Percentiles rank a stretch among this genome's conserved stretches.
phyloP scores from a whole-genome alignment of 2,888 invertebrate species.

The Boloria selene region DNA sequence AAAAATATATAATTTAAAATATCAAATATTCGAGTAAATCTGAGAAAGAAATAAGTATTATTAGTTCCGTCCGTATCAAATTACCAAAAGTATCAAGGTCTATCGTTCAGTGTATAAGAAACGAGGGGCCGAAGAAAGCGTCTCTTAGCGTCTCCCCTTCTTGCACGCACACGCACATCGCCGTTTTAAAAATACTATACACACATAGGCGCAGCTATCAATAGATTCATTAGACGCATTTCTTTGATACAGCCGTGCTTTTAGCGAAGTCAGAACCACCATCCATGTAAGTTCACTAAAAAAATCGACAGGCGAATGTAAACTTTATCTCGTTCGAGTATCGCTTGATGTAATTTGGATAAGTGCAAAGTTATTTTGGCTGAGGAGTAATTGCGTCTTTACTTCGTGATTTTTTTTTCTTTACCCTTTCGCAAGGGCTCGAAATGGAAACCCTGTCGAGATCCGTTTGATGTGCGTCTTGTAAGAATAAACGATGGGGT shows the following conservation, averaged over 20 bases:
- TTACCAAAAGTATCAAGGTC: conserved; percentile 52
- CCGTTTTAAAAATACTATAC: conserved; percentile 70
- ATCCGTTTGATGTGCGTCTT: conserved; percentile 60
- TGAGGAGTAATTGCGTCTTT: conserved; percentile 77
- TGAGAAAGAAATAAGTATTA: too few species aligned
- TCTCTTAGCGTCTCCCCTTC: conserved; percentile 76
- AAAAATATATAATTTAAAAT: too few species aligned
- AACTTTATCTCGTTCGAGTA: conserved; percentile 44
- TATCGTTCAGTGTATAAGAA: conserved; percentile 64
- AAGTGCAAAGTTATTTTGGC: conserved; percentile 48
- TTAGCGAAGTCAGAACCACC: conserved; percentile 62
- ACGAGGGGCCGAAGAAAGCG: conserved; percentile 78
- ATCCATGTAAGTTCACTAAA: conserved; percentile 40
- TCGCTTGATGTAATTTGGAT: conserved; percentile 26
- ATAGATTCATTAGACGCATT: conserved; percentile 81
- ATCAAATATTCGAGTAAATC: too few species aligned
- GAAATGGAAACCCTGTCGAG: conserved; percentile 51
- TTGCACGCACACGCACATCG: conserved; percentile 68
- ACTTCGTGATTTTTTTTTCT: conserved; percentile 65
- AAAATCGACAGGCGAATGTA: conserved; percentile 44
- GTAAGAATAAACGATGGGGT: conserved; percentile 48
- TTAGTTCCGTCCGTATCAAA: not conserved
- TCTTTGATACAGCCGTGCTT: conserved; percentile 78
- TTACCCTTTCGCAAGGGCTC: conserved; percentile 60
- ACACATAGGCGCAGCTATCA: conserved; percentile 71